phyloP scores from a whole-genome alignment of 2,113 vertebrate species.

The Protomyctophum bolini region DNA sequence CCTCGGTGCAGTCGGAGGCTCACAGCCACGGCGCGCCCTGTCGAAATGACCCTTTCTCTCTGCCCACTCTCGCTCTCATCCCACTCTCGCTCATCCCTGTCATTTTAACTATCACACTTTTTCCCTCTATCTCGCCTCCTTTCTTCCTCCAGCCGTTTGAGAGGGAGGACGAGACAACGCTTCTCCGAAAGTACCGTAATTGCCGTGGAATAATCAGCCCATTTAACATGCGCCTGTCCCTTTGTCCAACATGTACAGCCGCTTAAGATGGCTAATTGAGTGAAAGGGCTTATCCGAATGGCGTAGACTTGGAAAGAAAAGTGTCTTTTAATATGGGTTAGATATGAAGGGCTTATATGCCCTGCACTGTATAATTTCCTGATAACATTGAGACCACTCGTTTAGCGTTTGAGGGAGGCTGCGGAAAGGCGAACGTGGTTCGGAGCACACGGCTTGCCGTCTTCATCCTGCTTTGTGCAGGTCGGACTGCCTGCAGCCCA shows the following conservation, averaged over 20 bases:
- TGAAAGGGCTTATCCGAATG: slow-evolving; percentile 61
- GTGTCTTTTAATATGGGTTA: slow-evolving; percentile 62
- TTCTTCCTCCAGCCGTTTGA: slow-evolving; percentile 24
- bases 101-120: background rate
- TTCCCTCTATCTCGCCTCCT: background rate
- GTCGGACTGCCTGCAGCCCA: slow-evolving; percentile 66
- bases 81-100: background rate
- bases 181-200: slow-evolving; percentile 69
- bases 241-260: slow-evolving; percentile 69
- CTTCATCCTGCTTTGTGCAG: slow-evolving; percentile 48
- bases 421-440: slow-evolving; percentile 45
- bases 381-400: slow-evolving; percentile 77
- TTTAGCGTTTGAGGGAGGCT: slow-evolving; percentile 50
- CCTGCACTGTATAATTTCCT: slow-evolving; percentile 70
- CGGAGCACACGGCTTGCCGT: slow-evolving; percentile 47
- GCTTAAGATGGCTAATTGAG: slow-evolving; percentile 75
- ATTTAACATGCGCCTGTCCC: slow-evolving; percentile 66
- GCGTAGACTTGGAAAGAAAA: slow-evolving; percentile 62
- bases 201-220: slow-evolving; percentile 66
- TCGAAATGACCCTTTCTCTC: slow-evolving; percentile 46
- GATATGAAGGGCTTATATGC: slow-evolving; percentile 66
- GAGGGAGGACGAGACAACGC: slow-evolving; percentile 39
- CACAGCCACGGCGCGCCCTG: slow-evolving; percentile 1
- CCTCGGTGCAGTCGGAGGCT: slow-evolving; percentile 8
- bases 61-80: too few species aligned